Base-by-base conservation (phyloP, 1,140 invertebrate genomes). In the Megalopta genalis region DNA sequence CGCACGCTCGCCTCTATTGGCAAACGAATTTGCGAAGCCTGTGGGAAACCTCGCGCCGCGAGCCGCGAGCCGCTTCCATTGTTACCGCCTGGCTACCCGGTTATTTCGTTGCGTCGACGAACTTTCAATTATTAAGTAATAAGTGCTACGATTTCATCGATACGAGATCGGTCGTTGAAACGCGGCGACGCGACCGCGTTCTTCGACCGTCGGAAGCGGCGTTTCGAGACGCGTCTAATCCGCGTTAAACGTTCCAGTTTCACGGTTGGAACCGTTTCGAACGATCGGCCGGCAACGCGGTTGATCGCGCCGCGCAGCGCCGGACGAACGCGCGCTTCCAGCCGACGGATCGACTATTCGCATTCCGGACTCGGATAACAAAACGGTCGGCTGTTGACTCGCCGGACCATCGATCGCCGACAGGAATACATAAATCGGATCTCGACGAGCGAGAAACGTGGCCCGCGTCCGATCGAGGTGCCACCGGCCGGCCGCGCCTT, bases 341-440 rank as follows among this genome's bases (percentile, higher is more conserved):
- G 14, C 62, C 59, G 77, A 2, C 67, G 82, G n/a, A 85, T 82
- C 78, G 74, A 86, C 75, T 86, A 72, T 73, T 82, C 79, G 71
- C 84, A 86, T 86, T 86, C 84, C 80, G 59, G 62, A 37, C 66
- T 46, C 59, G 72, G 69, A 80, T 81, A 88, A 88, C 85, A 86
- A 88, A 89, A 88, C 86, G 76, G 64, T 70, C 64, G 85, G 79
- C 84, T 79, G 80, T 73, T 80, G 75, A 82, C 76, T 79, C 71
- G 81, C 54, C 64, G 52, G 79, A 66, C 67, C 87, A 89, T 88
- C 79, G 86, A 87, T 87, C 81, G 77, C 75, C 64, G 65, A 79
- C 76, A 60, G 82, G 52, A 71, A 85, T 76, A 84, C 84, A 88
- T 89, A 87, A 89, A 88, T 85, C 76, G 76, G 72, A 81, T 82